phyloP scores from a whole-genome alignment of 2,888 invertebrate species.

The Oeneis ivallda region DNA sequence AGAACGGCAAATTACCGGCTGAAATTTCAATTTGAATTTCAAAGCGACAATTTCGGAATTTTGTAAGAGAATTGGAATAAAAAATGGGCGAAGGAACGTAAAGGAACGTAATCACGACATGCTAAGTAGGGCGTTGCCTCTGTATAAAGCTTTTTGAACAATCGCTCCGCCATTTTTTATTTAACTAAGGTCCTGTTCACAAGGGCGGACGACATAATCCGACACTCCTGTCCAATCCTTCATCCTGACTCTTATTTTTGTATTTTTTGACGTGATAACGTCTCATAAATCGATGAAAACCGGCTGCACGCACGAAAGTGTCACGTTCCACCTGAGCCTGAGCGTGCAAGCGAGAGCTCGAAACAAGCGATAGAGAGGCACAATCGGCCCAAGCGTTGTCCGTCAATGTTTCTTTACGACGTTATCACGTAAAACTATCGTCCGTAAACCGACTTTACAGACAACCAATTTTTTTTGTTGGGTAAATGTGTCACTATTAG shows the following conservation, averaged over 20 bases:
- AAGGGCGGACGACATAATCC: neutral
- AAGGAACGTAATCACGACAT: slow-evolving; percentile 23
- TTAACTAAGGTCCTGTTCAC: slow-evolving; percentile 9
- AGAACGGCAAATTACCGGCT: slow-evolving; percentile 17
- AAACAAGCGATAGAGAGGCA: too few species aligned
- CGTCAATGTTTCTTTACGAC: too few species aligned
- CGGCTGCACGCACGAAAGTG: too few species aligned
- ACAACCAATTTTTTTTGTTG: neutral
- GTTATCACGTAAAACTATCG: too few species aligned
- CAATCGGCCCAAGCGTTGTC: too few species aligned
- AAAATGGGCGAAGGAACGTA: slow-evolving; percentile 2
- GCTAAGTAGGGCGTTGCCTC: slow-evolving; percentile 21
- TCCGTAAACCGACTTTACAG: too few species aligned
- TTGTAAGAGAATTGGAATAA: slow-evolving; percentile 24
- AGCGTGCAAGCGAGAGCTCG: too few species aligned
- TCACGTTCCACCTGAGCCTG: too few species aligned
- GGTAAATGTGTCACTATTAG: neutral
- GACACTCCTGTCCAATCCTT: neutral
- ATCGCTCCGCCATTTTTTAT: slow-evolving; percentile 18
- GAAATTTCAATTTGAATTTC: slow-evolving; percentile 27
- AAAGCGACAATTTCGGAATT: slow-evolving; percentile 25
- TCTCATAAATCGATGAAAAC: too few species aligned
- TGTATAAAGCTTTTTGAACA: slow-evolving; percentile 23
- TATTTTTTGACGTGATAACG: too few species aligned
- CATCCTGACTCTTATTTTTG: neutral